Evolutionary conservation across 1,140 invertebrate genomes (phyloP), one percentile per base, ranked within the genome.

Genomic region (Listronotus oregonensis): DNA sequence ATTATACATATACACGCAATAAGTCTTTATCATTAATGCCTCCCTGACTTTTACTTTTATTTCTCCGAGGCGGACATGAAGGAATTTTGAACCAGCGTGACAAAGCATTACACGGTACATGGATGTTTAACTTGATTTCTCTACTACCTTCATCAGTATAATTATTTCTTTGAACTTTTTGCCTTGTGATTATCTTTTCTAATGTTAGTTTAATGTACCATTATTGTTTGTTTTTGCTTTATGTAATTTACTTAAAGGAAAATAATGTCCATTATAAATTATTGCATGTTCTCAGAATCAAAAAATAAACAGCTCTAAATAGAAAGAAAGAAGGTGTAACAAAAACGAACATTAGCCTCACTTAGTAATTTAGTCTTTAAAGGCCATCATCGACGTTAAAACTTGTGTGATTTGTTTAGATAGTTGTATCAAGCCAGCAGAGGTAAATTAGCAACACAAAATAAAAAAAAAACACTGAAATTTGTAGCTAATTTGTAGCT

Each of bases 181-280:
- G 5, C 32, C 6, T 18, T 9, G n/a, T 31, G n/a, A 47, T 46
- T 47, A 17, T 46, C 27, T 34, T 15, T 32, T 37, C 55, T 57
- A 57, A 51, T 50, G 31, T 15, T 17, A 11, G 18, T 62, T 52
- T 54, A 62, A 62, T 44, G 47, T 14, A 10, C 10, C 27, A 6
- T 44, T 37, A 59, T 62, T 54, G 40, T 54, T 54, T 42, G 59
- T 62, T 54, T 54, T 62, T 61, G 12, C 50, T 31, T 43, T 31
- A 5, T 12, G 40, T 18, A 54, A 37, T 37, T 37, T 37, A 8
- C 34, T 9, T 37, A 37, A 5, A 37, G 8, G 34, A 37, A 27
- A 37, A 37, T 37, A 37, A 37, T 37, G 34, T 12, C 8, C 11
- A 12, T 37, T 37, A 37, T 9, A 27, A 37, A 37, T 3, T 37